Evolutionary conservation across 2,888 invertebrate species (phyloP), one percentile per base, ranked within the genome.

Genomic region (Rapana venosa): DNA sequence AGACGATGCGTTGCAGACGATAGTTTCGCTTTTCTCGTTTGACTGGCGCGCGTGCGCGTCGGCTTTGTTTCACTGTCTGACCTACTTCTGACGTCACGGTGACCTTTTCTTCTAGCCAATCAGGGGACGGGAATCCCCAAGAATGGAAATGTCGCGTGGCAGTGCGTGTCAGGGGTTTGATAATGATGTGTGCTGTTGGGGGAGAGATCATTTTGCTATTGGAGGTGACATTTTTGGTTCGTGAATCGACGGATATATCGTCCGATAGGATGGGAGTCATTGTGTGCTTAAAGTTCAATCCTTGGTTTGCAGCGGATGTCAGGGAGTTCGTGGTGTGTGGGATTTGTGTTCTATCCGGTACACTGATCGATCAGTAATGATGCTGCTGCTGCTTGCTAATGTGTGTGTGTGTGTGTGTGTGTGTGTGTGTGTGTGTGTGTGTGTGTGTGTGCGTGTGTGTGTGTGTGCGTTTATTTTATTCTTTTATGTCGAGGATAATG

Each of bases 71-170:
- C 22, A 79, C 17, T 79, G 58, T 30, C 30, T 36, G 61, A 32
- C n/a, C 30, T 22, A 13, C 36, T 22, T 22, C 84, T 90, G 90
- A 90, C 88, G 88, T 90, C 90, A 88, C 87, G n/a, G 85, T 85
- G 88, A 88, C 90, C 85, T 88, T 22, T 79, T 83, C 66, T 47
- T 11, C n/a, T 85, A 90, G 88, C 90, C 90, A 90, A 90, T 90
- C 58, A 58, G 61, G 17, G 5, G 36, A 20, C 70, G 79, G n/a
- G 79, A 32, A 56, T 79, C 81, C 87, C 87, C 13, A 1, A 15
- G 66, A 66, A 66, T 66, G 66, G 84, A 47, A 47, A 47, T 84
- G 56, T 84, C 56, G 84, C 84, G 84, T 58, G 58, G 66, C 26
- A 26, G 66, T 66, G 17, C 26, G 47, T 26, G 66, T 66, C 66